Evolutionary conservation across 2,797 vertebrate species (phyloP).

Genomic region (Mus spretus): DNA sequence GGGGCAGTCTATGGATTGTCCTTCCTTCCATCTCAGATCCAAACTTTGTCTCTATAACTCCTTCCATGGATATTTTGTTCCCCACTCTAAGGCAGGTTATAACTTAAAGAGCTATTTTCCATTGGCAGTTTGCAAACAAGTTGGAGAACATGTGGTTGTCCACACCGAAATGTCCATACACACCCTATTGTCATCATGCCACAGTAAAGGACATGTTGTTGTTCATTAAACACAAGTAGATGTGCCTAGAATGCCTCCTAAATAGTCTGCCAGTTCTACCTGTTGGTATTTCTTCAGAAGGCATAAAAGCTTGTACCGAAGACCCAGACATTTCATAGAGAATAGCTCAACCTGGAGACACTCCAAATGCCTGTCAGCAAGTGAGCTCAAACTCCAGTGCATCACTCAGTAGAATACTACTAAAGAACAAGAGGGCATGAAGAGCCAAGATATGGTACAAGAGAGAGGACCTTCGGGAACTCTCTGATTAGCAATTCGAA

Average conservation of each 20-base stretch:
- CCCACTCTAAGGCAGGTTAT: background rate
- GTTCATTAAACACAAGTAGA: background rate
- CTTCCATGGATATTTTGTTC: too few species aligned
- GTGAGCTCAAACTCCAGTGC: background rate
- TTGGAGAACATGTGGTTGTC: background rate
- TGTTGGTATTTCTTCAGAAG: slow-evolving; percentile 16
- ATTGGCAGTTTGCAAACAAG: background rate
- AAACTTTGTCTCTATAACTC: too few species aligned
- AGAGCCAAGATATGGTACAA: too few species aligned
- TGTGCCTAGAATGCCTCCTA: background rate
- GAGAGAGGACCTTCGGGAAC: background rate
- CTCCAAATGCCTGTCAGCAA: background rate
- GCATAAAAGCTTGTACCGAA: background rate
- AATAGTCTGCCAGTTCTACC: background rate
- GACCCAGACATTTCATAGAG: background rate
- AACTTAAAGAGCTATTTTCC: background rate
- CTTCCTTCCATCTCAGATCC: too few species aligned
- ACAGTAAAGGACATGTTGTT: background rate
- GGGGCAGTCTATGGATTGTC: too few species aligned
- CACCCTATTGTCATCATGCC: background rate
- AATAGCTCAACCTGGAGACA: background rate
- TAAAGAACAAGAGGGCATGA: background rate
- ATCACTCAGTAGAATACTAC: fast-evolving
- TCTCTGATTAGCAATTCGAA: background rate
- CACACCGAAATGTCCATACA: background rate